Evolutionary conservation across 2,113 vertebrate genomes (phyloP).

Genomic region (Megaptera novaeangliae): DNA sequence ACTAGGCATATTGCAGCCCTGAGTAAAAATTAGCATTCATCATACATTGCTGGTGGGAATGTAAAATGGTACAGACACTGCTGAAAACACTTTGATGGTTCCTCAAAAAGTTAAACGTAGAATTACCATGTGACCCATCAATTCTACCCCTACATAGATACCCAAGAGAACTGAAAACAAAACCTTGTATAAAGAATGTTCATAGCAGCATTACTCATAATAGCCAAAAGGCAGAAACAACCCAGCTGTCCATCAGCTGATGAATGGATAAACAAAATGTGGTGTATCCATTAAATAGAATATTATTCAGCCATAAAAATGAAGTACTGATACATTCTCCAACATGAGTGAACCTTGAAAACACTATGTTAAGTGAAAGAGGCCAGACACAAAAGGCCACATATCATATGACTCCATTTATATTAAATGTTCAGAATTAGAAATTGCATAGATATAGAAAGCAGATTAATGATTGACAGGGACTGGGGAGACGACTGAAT

Average conservation of each 20-base stretch:
- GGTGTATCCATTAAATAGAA: not conserved
- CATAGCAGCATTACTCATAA: not conserved
- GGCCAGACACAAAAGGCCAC: not conserved
- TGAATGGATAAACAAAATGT: not conserved
- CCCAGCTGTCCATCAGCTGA: not conserved
- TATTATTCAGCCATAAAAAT: not conserved
- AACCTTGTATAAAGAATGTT: not conserved
- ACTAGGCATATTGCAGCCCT: not conserved
- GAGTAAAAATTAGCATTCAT: not conserved
- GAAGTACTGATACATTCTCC: not conserved
- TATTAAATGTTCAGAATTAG: not conserved
- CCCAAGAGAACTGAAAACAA: not conserved
- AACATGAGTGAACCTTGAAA: not conserved
- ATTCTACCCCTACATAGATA: not conserved
- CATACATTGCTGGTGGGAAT: not conserved
- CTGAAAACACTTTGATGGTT: not conserved
- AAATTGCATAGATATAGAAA: not conserved
- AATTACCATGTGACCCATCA: not conserved
- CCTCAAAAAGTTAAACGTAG: not conserved
- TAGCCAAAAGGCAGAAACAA: not conserved
- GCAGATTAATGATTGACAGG: not conserved
- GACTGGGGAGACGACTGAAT: not conserved
- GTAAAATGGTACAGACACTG: not conserved
- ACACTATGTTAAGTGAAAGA: not conserved
- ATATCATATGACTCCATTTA: not conserved